Evolutionary conservation across 2,797 vertebrate species (phyloP), one percentile per base, ranked within the genome.

Genomic region (Neosilurus mollespiculum): DNA sequence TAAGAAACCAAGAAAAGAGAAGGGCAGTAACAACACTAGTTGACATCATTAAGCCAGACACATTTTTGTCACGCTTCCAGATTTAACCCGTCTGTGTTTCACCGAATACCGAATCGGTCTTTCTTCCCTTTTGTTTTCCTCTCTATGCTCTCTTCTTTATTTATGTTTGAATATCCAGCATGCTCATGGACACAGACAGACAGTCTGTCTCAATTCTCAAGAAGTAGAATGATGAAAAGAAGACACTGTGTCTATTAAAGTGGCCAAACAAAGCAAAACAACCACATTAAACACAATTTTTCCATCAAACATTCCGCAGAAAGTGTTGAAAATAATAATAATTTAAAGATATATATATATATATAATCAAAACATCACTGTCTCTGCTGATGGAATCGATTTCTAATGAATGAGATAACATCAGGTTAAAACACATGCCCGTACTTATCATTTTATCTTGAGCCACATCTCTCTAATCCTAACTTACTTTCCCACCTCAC

Each of bases 51-150:
- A 93, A 91, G 90, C 90, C 80, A 84, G 92, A 93, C 92, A 93
- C 90, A 92, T 93, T 94, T 94, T 94, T 95, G 92, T 93, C 92
- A 92, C 88, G 89, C 91, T 93, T 94, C 92, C 92, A 94, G 92
- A 94, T 93, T 92, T 88, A 89, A 92, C 89, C 88, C 81, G 89
- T 93, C 92, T 93, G 92, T 85, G 87, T 93, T 94, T 92, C 85
- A 69, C 87, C 88, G 88, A 93, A 92, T 90, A 90, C 87, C 80
- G 87, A 89, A 88, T 90, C 51, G 26, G 86, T 92, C 90, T 91
- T 65, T 84, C 88, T 88, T 66, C 82, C 80, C 77, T 84, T 67
- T 83, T 87, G 87, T 26, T 73, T 72, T 59, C 87, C 86, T 79
- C 81, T 85, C 79, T 83, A 81, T 76, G 78, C 84, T 76, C 86